Evolutionary conservation across 2,113 vertebrate species (phyloP).

Genomic region (Podarcis muralis): DNA sequence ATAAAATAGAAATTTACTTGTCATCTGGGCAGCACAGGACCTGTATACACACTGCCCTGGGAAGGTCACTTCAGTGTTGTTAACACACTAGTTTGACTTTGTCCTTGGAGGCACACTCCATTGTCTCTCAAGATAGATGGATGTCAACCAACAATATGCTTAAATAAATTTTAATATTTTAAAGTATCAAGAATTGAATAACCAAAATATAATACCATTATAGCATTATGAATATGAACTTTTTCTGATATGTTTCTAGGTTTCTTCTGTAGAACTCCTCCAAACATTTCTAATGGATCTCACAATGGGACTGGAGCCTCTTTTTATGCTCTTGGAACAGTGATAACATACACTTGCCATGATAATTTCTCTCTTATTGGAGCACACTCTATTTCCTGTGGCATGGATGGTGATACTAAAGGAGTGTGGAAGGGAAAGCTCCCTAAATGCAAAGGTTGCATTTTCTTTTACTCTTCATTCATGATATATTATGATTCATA

Average conservation of each 20-base stretch:
- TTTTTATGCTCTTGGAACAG: not conserved
- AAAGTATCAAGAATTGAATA: not conserved
- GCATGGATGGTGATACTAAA: not conserved
- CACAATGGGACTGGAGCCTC: not conserved
- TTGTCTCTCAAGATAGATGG: no score
- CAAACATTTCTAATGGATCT: not conserved
- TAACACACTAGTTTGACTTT: no score
- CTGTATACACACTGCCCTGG: no score
- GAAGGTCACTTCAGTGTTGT: no score
- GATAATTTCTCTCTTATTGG: not conserved
- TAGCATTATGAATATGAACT: not conserved
- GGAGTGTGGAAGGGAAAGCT: not conserved
- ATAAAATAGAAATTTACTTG: no score
- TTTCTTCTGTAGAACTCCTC: not conserved
- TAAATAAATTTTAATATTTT: not conserved
- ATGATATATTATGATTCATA: not conserved
- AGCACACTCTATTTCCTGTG: not conserved
- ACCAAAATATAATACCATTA: not conserved
- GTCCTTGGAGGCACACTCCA: no score
- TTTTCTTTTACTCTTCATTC: not conserved
- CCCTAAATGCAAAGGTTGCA: not conserved
- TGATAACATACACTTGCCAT: not conserved
- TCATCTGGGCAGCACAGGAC: no score
- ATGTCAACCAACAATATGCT: no score
- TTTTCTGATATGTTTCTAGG: not conserved